Evolutionary conservation across 2,113 vertebrate genomes (phyloP), one percentile per base, ranked within the genome.

Genomic region (Strigops habroptila): DNA sequence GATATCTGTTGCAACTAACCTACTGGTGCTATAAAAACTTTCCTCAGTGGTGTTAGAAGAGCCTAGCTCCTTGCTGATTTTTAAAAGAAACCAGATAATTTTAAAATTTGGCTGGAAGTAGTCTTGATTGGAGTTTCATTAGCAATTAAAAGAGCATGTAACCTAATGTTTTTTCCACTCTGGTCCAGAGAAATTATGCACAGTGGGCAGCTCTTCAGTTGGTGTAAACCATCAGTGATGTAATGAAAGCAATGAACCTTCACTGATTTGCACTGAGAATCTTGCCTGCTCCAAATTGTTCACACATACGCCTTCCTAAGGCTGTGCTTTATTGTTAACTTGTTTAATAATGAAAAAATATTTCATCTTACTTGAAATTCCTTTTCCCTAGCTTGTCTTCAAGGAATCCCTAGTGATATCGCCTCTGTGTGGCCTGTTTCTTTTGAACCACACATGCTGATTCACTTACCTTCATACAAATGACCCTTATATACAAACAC

Each of bases 171-270:
- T 96, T 94, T 94, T 93, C 64, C 86, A 90, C 67, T 63, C 83
- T 0, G 0, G 78, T 87, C 95, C 91, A 82, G 93, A 85, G 93
- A 81, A 96, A 92, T 96, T 95, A 82, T 60, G 77, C 96, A 87
- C 95, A 96, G 96, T 97, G 96, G 93, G 92, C 96, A 91, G 69
- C 93, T 92, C 95, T 95, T 96, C 90, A 84, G 57, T 84, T 92
- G 95, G 93, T 94, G 80, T 84, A 96, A 93, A 89, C 92, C 77
- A 79, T 88, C 83, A 80, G 37, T 31, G 0, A n/a, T 82, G 62
- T 90, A 96, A 87, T 94, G 92, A 94, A 92, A 89, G 93, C 92
- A 96, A 79, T 92, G 95, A 93, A 95, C 90, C 92, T 96, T 94
- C 86, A 94, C 92, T 94, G 95, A 95, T 95, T 88, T 86, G 91